Base-by-base conservation (phyloP, 2,888 invertebrate genomes). In the Linyphia triangularis region DNA sequence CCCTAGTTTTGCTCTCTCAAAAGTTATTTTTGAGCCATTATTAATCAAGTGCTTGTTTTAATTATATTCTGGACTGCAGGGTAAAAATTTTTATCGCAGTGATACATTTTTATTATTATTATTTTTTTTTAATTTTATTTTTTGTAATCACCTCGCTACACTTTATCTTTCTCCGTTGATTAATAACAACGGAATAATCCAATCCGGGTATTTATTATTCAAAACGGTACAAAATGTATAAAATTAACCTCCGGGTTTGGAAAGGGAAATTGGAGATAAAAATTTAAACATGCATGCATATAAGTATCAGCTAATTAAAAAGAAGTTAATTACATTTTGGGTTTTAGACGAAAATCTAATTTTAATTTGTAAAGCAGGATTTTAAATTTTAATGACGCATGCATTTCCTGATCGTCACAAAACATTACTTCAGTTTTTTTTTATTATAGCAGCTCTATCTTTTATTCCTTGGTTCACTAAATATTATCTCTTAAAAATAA, bases 21-120 rank as follows among this genome's bases (percentile, higher is more conserved):
- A 72, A 82, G 72, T 69, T 82, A 82, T 82, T 82, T 82, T 72
- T 82, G 61, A 72, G 63, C 82, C 63, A 30, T 72, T 82, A 82
- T 82, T 82, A 82, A 82, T 82, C 82, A 82, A 82, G 82, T 43
- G 43, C 43, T 59, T 63, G 43, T 72, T 82, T 82, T 72, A 72
- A 82, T 82, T 82, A 82, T 82, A 57, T 65, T 57, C 30, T 37
- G 37, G 28, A 43, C 57, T 73, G 16, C 26, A 19, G 37, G 63
- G 30, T 33, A 30, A 33, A 57, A 43, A 28, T 57, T 73, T 57
- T 57, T 57, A 57, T 57, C 28, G 26, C 40, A 16, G 9, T 57
- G 28, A n/a, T 51, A 51, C 61, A 61, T 33, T 63, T 43, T 77
- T 77, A 26, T 51, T n/a, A 37, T n/a, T 69, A 37, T n/a, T n/a